Evolutionary conservation across 2,113 vertebrate genomes (phyloP), one percentile per base, ranked within the genome.

Genomic region (Odontophorus gujanensis): DNA sequence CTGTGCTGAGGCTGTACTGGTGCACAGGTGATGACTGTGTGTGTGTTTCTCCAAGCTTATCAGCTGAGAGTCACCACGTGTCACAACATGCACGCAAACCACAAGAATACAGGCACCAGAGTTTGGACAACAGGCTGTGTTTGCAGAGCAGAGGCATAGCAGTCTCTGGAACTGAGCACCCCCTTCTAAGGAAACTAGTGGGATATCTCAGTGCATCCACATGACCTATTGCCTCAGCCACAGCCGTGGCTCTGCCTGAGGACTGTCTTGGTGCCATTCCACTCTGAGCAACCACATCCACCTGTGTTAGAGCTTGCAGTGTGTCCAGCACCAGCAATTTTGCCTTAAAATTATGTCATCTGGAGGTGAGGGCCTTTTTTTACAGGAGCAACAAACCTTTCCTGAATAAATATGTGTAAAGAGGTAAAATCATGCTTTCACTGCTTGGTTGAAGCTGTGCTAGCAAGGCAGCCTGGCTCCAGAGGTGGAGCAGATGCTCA

Each of bases 21-120:
- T 62, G 55, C 58, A 75, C 67, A 50, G 26, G 81, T 45, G 63
- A 38, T 82, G 82, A 59, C 59, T 16, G 26, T 53, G 11, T 5
- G 40, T 47, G 63, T 25, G 55, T 62, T 94, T 87, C 59, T 87
- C 78, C 67, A 57, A 30, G 62, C 43, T 61, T 0, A 1, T 77
- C 63, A 47, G 20, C 50, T 63, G 7, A 88, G 90, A 94, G 57
- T 93, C 92, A 92, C 38, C 65, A 13, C 62, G 87, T 79, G 50
- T 94, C 85, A 85, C 68, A 81, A 66, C 83, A 50, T 0, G 0
- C 50, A 80, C 0, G 1, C 40, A 76, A 76, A 51, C 0, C 1
- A 7, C 74, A 71, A 9, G 76, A 38, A 25, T 45, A 15, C 71
- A 74, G 73, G 40, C 1, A 2, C 45, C 40, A 66, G 10, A 66